Evolutionary conservation across 2,113 vertebrate genomes (phyloP).

Genomic region (Zosterops lateralis): DNA sequence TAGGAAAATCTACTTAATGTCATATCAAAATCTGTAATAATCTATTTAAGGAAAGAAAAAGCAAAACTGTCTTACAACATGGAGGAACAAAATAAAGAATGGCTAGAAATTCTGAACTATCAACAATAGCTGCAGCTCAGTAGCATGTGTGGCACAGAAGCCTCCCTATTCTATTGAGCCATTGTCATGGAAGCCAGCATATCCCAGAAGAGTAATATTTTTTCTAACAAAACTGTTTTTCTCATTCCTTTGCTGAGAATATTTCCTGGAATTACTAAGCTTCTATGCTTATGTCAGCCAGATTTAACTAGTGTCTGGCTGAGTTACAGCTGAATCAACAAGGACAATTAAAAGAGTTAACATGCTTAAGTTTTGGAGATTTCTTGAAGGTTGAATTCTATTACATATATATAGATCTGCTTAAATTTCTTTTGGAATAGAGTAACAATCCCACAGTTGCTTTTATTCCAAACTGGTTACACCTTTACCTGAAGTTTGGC

Average conservation of each 20-base stretch:
- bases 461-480: not conserved
- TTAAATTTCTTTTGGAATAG: not conserved
- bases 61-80: constrained; percentile 40
- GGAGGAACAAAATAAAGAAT: constrained; percentile 47
- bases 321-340: not conserved
- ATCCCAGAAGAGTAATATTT: not conserved
- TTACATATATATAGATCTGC: not conserved
- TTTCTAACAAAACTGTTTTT: not conserved
- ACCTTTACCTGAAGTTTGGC: constrained; percentile 91
- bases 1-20: constrained; percentile 93
- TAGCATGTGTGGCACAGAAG: not conserved
- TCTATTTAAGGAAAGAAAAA: constrained; percentile 76
- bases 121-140: not conserved
- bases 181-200: not conserved
- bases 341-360: not conserved
- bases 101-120: constrained; percentile 29
- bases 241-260: not conserved
- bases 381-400: not conserved
- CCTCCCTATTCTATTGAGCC: not conserved
- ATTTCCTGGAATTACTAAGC: not conserved
- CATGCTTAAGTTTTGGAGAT: not conserved
- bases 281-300: not conserved
- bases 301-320: not conserved
- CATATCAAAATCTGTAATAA: constrained; percentile 99
- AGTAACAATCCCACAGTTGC: not conserved